Conservation (phyloP, 2,888 invertebrate genomes). For the Eupithecia exiguata region DNA sequence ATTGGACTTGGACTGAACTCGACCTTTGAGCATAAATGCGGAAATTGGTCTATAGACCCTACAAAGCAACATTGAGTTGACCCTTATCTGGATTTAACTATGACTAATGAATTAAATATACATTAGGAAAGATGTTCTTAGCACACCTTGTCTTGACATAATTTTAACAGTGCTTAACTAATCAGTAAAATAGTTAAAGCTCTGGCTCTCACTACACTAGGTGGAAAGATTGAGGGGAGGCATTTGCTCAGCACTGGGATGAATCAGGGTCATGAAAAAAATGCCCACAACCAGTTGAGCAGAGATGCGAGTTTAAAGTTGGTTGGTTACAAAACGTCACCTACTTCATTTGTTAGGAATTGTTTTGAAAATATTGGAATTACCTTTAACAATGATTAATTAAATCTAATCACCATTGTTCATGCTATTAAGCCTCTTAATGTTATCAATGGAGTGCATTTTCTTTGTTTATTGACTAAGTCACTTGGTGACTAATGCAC, state of each 20-base stretch:
- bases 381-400: background rate
- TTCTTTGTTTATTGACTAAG: constrained; percentile 7
- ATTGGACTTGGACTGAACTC: background rate
- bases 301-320: background rate
- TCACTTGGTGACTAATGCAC: constrained; percentile 12
- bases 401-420: background rate
- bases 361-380: background rate
- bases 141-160: no score
- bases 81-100: background rate
- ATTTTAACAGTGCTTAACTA: background rate
- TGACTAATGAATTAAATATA: background rate
- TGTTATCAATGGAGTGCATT: background rate
- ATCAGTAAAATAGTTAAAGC: background rate
- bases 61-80: no score
- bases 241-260: no score
- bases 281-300: background rate
- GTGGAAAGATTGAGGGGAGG: background rate
- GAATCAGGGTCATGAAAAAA: background rate
- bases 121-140: background rate
- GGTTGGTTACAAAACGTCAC: background rate
- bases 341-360: background rate
- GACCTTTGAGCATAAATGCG: background rate
- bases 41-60: background rate
- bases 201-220: background rate
- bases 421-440: background rate